phyloP scores from a whole-genome alignment of 2,888 invertebrate genomes.

The Lepetodrilus schrolli region DNA sequence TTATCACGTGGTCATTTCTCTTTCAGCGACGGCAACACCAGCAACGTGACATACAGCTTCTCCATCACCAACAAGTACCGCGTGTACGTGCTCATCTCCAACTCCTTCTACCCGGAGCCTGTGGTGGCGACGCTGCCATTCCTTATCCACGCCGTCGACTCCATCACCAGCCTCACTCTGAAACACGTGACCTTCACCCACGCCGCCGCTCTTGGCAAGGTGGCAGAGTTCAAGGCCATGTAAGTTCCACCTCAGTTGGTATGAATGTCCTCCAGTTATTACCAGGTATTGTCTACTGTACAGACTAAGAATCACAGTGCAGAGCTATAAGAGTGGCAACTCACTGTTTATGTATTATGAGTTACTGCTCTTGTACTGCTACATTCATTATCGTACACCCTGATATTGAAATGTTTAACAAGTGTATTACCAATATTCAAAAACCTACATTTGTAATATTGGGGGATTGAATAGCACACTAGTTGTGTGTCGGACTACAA shows the following conservation, averaged over 20 bases:
- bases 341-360: too few relatives aligned
- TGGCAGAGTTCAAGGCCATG: conserved; percentile 51
- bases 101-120: conserved; percentile 55
- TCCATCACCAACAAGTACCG: conserved; percentile 49
- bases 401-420: too few relatives aligned
- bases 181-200: conserved; percentile 30
- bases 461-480: too few relatives aligned
- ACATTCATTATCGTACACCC: too few relatives aligned
- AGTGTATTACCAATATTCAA: too few relatives aligned
- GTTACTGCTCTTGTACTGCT: too few relatives aligned
- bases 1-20: neutral
- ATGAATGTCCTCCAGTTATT: too few relatives aligned
- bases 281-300: too few relatives aligned
- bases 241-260: conserved; percentile 33
- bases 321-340: too few relatives aligned
- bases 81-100: conserved; percentile 57
- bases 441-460: too few relatives aligned
- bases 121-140: conserved; percentile 47
- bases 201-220: conserved; percentile 36
- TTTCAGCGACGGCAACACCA: conserved; percentile 51
- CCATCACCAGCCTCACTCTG: conserved; percentile 48
- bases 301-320: too few relatives aligned
- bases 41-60: conserved; percentile 54
- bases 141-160: conserved; percentile 59
- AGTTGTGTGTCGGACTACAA: too few relatives aligned